phyloP scores from a whole-genome alignment of 1,140 invertebrate genomes.

The Hestina assimilis region DNA sequence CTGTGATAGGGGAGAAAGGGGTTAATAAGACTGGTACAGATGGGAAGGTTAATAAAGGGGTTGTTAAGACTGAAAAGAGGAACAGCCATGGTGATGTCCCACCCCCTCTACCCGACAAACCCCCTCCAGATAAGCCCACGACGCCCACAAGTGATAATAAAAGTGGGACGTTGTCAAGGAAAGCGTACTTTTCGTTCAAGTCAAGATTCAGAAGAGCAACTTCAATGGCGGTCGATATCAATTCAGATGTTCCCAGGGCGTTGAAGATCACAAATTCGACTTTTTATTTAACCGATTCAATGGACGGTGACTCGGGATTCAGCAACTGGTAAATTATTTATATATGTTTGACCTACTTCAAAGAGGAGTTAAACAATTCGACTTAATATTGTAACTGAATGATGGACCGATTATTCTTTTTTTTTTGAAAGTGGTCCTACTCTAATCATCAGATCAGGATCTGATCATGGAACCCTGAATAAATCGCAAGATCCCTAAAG shows the following conservation, averaged over 20 bases:
- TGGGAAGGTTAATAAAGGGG: conserved; percentile 2
- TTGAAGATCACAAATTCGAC: conserved; percentile 80
- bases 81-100: conserved; percentile 50
- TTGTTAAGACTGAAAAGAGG: conserved; percentile 18
- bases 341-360: too few species aligned
- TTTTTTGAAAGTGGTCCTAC: too few species aligned
- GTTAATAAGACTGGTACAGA: conserved; percentile 4
- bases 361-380: too few species aligned
- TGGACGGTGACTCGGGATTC: conserved; percentile 80
- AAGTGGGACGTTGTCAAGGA: conserved; percentile 70
- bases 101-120: conserved; percentile 52
- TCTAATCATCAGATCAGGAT: too few species aligned
- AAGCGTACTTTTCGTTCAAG: conserved; percentile 76
- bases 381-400: too few species aligned
- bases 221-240: conserved; percentile 65
- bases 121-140: conserved; percentile 53
- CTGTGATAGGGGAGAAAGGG: conserved; percentile 52
- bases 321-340: conserved; percentile 66
- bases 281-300: conserved; percentile 82
- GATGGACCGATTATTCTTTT: too few species aligned
- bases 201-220: conserved; percentile 76
- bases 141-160: conserved; percentile 64
- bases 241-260: conserved; percentile 60
- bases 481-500: too few species aligned
- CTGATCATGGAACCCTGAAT: too few species aligned